Percentiles rank a stretch among this genome's conserved stretches.
Conservation (phyloP, 2,888 invertebrate genomes). For the Petrolisthes cinctipes region DNA sequence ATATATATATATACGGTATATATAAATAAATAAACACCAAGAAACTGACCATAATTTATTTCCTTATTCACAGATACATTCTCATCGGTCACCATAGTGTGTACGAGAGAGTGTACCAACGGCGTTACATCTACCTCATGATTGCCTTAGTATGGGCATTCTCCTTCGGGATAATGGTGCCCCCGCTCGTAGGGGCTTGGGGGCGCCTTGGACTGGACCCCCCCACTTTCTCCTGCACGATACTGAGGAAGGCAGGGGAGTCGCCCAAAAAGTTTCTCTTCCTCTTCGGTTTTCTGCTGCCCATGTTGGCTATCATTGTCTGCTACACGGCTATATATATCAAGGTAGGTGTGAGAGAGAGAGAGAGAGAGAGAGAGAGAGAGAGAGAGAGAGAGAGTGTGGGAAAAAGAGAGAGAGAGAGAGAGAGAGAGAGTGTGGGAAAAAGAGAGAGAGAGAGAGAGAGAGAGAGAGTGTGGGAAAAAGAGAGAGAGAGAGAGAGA, state of each 20-base stretch:
- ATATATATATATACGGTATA: too few species aligned
- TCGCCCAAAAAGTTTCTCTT: conserved; percentile 89
- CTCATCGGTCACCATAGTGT: conserved; percentile 85
- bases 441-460: too few species aligned
- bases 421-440: too few species aligned
- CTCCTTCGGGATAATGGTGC: conserved; percentile 74
- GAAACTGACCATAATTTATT: background rate
- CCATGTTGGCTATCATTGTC: conserved; percentile 85
- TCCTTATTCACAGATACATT: conserved; percentile 83
- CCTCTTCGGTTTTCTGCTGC: conserved; percentile 84
- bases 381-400: too few species aligned
- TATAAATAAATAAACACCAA: too few species aligned
- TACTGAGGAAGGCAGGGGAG: conserved; percentile 80
- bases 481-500: too few species aligned
- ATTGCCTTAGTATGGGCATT: conserved; percentile 84
- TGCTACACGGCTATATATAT: conserved; percentile 90
- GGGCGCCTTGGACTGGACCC: conserved; percentile 85
- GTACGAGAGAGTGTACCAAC: conserved; percentile 84
- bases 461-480: too few species aligned
- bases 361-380: too few species aligned
- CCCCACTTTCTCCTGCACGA: conserved; percentile 89
- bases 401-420: too few species aligned
- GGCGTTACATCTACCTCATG: conserved; percentile 76
- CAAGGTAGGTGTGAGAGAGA: conserved; percentile 79
- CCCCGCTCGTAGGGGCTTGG: conserved; percentile 85